A percentile compares a stretch with the other conserved stretches of the same genome.
phyloP scores from a whole-genome alignment of 2,113 vertebrate species.

The Atlantisia rogersi region DNA sequence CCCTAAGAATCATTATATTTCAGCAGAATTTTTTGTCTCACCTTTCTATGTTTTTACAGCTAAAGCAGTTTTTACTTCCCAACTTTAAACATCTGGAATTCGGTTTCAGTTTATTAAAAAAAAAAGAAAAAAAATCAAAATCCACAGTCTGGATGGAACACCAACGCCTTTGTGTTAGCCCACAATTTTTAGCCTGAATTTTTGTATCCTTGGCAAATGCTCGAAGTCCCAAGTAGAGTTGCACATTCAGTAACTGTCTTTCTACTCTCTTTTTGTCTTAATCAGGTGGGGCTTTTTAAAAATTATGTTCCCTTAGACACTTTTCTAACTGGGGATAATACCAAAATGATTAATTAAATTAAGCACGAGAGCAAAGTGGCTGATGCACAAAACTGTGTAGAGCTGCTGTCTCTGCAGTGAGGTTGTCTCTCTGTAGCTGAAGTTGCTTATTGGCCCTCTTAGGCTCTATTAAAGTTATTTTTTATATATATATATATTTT shows the following conservation, averaged over 20 bases:
- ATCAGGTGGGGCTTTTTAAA: not conserved
- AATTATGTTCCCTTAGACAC: not conserved
- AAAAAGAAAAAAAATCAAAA: slow-evolving; percentile 21
- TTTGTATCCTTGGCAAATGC: slow-evolving; percentile 9
- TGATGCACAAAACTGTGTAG: slow-evolving; percentile 24
- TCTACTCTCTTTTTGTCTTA: not conserved
- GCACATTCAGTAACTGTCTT: not conserved
- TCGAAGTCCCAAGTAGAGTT: not conserved
- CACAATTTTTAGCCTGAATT: slow-evolving; percentile 31
- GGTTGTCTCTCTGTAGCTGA: not conserved
- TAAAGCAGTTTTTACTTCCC: slow-evolving; percentile 61
- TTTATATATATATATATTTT: not conserved
- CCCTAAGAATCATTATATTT: slow-evolving; percentile 25
- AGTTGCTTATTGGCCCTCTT: slow-evolving; percentile 42
- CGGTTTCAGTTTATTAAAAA: slow-evolving; percentile 56
- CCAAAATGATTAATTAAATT: slow-evolving; percentile 61
- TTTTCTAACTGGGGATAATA: slow-evolving; percentile 61
- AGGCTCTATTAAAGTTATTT: not conserved
- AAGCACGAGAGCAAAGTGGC: slow-evolving; percentile 38
- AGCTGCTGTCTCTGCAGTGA: not conserved
- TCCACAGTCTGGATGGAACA: slow-evolving; percentile 41
- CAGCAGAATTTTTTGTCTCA: slow-evolving; percentile 57
- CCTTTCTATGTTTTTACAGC: slow-evolving; percentile 61
- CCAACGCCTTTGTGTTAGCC: slow-evolving; percentile 41
- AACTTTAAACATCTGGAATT: slow-evolving; percentile 66